phyloP scores from a whole-genome alignment of 2,113 vertebrate species.

The Catagonus wagneri region DNA sequence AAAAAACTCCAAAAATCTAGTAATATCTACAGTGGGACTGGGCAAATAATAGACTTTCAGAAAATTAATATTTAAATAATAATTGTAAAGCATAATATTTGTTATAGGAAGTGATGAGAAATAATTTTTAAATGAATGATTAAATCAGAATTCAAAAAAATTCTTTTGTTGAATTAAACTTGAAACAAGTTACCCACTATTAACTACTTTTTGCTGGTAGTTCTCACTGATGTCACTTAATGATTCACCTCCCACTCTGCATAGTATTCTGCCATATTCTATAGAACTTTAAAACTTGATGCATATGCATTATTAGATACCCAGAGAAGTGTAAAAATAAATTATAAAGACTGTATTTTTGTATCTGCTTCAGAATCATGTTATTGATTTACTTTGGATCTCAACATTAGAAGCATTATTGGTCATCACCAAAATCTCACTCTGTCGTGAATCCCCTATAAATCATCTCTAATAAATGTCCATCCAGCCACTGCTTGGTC shows the following conservation, averaged over 20 bases:
- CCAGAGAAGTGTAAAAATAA: not conserved
- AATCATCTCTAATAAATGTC: not conserved
- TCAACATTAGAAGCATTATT: not conserved
- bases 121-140: not conserved
- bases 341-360: not conserved
- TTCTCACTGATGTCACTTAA: not conserved
- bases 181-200: not conserved
- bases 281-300: not conserved
- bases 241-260: not conserved
- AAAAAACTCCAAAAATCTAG: not conserved
- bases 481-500: not conserved
- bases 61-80: not conserved
- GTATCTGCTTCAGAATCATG: not conserved
- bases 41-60: not conserved
- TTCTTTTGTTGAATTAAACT: not conserved
- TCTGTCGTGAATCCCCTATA: not conserved
- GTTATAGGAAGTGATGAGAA: not conserved
- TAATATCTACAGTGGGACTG: not conserved
- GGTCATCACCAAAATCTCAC: not conserved
- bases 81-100: conserved; percentile 1
- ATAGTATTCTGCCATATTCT: not conserved
- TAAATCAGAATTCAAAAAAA: not conserved
- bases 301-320: not conserved
- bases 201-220: not conserved
- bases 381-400: conserved; percentile 18